phyloP scores from a whole-genome alignment of 2,113 vertebrate species.

The Phalacrocorax pelagicus region DNA sequence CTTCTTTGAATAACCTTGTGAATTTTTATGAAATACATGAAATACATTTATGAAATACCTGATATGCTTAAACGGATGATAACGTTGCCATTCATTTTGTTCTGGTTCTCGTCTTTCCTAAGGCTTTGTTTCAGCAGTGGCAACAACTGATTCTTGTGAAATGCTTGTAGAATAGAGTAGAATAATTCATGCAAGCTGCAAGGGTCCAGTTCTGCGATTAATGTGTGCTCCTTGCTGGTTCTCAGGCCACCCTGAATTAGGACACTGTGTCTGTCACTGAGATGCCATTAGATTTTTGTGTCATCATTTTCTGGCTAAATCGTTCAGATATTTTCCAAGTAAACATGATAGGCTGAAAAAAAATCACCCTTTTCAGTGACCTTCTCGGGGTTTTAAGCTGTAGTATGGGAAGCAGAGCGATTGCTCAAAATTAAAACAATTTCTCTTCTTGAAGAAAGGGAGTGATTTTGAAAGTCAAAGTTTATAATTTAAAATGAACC shows the following conservation, averaged over 20 bases:
- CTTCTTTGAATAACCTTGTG: not conserved
- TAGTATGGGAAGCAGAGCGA: not conserved
- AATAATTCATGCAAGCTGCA: not conserved
- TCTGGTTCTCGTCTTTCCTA: not conserved
- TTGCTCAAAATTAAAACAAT: conserved; percentile 53
- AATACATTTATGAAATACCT: not conserved
- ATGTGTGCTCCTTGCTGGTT: not conserved
- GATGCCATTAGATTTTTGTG: not conserved
- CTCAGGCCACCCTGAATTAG: conserved; percentile 5
- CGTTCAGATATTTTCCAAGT: not conserved
- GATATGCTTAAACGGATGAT: not conserved
- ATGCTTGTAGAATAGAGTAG: not conserved
- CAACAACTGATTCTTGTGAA: not conserved
- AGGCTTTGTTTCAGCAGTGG: not conserved
- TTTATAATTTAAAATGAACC: not conserved
- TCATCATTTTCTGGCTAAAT: conserved; percentile 1
- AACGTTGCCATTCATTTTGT: not conserved
- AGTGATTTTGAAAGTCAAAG: conserved; percentile 12
- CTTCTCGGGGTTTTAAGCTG: not conserved
- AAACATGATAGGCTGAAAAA: not conserved
- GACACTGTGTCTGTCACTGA: not conserved
- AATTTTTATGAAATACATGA: not conserved
- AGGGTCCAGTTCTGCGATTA: not conserved
- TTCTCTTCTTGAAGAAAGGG: conserved; percentile 19
- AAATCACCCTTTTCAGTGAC: not conserved